A percentile compares a stretch with the other conserved stretches of the same genome.
Conservation (phyloP, 2,797 vertebrate genomes). For the Takifugu rubripes region DNA sequence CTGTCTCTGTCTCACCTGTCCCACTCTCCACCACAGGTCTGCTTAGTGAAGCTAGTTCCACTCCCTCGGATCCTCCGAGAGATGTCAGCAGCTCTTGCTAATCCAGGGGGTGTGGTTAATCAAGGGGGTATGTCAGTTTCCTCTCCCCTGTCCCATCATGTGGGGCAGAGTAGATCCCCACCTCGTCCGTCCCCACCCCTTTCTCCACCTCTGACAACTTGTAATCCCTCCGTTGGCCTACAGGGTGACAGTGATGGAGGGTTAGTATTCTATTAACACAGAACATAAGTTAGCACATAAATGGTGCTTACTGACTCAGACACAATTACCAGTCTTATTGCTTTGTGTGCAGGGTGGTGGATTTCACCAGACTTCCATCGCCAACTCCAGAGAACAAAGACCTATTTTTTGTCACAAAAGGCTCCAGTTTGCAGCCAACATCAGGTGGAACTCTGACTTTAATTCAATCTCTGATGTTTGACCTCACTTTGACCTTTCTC, state of each 20-base stretch:
- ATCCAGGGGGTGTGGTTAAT: slow-evolving; percentile 80
- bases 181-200: slow-evolving; percentile 60
- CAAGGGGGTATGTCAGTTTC: slow-evolving; percentile 77
- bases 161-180: slow-evolving; percentile 57
- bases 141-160: slow-evolving; percentile 75
- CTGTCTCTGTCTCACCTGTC: background rate
- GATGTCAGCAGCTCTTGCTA: slow-evolving; percentile 85
- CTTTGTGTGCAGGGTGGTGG: slow-evolving; percentile 80
- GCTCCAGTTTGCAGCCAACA: slow-evolving; percentile 79
- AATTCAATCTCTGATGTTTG: slow-evolving; percentile 11
- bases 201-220: slow-evolving; percentile 69
- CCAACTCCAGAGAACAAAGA: slow-evolving; percentile 98
- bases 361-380: slow-evolving; percentile 97
- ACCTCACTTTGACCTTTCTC: slow-evolving; percentile 13
- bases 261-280: slow-evolving; percentile 31
- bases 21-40: slow-evolving; percentile 69
- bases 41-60: slow-evolving; percentile 87
- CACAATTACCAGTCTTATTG: too few species aligned
- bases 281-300: too few species aligned
- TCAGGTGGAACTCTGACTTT: slow-evolving; percentile 58
- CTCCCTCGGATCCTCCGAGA: slow-evolving; percentile 91
- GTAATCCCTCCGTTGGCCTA: slow-evolving; percentile 89
- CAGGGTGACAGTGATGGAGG: slow-evolving; percentile 83
- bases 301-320: too few species aligned
- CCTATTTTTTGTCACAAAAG: slow-evolving; percentile 83